A percentile compares a stretch with the other conserved stretches of the same genome.
Conservation (phyloP, 2,888 invertebrate genomes). For the Macaria notata region DNA sequence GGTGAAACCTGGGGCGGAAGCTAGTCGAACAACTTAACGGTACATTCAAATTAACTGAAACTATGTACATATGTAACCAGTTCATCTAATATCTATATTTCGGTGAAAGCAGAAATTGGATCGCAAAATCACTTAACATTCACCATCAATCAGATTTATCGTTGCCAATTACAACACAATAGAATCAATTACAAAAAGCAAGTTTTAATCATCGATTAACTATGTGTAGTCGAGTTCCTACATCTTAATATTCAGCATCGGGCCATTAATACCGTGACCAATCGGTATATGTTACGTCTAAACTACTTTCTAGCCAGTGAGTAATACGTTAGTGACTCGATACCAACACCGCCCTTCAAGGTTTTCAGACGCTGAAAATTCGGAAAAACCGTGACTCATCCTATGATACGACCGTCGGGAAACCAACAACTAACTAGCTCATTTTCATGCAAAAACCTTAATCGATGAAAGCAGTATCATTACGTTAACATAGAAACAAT, state of each 20-base stretch:
- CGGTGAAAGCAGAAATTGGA: conserved; percentile 26
- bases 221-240: conserved; percentile 28
- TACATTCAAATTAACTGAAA: conserved; percentile 76
- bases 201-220: conserved; percentile 27
- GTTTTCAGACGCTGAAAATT: conserved; percentile 69
- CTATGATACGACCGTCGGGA: conserved; percentile 60
- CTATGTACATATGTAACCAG: conserved; percentile 40
- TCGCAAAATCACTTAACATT: conserved; percentile 19
- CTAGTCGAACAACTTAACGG: conserved; percentile 58
- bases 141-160: conserved; percentile 25
- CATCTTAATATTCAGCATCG: conserved; percentile 43
- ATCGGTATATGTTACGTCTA: conserved; percentile 51
- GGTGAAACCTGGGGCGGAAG: conserved; percentile 61
- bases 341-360: conserved; percentile 58
- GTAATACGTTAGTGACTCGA: conserved; percentile 56
- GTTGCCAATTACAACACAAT: conserved; percentile 27
- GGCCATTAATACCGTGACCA: conserved; percentile 47
- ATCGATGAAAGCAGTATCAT: conserved; percentile 62
- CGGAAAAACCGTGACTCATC: conserved; percentile 76
- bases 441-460: conserved; percentile 52
- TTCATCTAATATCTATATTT: not conserved
- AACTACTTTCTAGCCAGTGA: conserved; percentile 64
- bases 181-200: conserved; percentile 25
- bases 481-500: conserved; percentile 48
- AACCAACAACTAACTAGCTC: conserved; percentile 60